Evolutionary conservation across 1,140 invertebrate genomes (phyloP).

Genomic region (Chironomus tepperi): DNA sequence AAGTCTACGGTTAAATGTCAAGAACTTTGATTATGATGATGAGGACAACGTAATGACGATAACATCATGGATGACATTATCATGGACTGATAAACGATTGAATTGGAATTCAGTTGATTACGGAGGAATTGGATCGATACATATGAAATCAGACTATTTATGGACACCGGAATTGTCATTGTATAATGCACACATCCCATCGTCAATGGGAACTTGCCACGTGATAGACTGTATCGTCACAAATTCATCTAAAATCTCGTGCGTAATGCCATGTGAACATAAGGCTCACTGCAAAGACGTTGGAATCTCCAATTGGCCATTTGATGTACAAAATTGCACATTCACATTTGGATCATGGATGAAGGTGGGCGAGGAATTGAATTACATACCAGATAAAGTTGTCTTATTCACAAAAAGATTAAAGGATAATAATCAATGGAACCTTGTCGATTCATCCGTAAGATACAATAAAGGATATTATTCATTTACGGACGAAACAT

Average conservation of each 20-base stretch:
- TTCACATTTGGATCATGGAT: conserved; percentile 49
- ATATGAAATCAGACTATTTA: not conserved
- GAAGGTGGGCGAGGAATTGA: conserved; percentile 49
- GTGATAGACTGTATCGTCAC: not conserved
- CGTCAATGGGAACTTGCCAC: not conserved
- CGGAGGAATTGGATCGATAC: not conserved
- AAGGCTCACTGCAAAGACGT: not conserved
- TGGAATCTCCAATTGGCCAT: conserved; percentile 39
- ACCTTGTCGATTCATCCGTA: not conserved
- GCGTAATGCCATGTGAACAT: conserved; percentile 13
- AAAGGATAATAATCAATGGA: not conserved
- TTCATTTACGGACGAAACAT: not conserved
- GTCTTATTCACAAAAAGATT: not conserved
- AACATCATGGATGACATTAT: not conserved
- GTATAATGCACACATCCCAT: not conserved
- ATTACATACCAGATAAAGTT: conserved; percentile 36
- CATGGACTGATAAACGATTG: not conserved
- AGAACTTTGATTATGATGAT: conserved; percentile 11
- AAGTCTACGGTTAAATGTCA: not conserved
- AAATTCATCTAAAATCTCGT: not conserved
- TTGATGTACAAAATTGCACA: conserved; percentile 45
- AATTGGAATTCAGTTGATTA: conserved; percentile 1
- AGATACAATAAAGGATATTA: not conserved
- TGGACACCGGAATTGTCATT: not conserved
- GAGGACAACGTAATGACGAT: not conserved